Evolutionary conservation across 1,140 invertebrate genomes (phyloP).

Genomic region (Mya arenaria): DNA sequence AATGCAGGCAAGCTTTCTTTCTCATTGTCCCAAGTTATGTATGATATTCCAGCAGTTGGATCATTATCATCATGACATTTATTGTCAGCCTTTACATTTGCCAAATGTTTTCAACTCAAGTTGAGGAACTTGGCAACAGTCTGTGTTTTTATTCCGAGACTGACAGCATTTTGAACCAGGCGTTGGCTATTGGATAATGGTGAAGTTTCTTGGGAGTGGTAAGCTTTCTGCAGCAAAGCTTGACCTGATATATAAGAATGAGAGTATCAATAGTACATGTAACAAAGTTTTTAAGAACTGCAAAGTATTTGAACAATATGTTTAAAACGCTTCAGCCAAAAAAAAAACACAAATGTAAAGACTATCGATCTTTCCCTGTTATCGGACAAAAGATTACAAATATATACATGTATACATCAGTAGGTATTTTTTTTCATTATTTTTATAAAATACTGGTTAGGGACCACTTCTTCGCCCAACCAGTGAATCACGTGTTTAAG

Average conservation of each 20-base stretch:
- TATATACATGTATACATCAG: no score
- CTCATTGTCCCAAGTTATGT: conserved; percentile 62
- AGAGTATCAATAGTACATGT: no score
- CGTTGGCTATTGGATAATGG: conserved; percentile 29
- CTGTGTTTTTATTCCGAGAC: conserved; percentile 60
- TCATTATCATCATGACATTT: conserved; percentile 26
- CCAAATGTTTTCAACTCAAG: conserved; percentile 43
- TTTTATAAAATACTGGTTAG: no score
- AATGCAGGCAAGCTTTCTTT: conserved; percentile 54
- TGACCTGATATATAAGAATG: conserved; percentile 61
- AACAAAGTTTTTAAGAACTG: no score
- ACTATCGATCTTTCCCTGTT: no score
- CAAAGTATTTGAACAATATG: no score
- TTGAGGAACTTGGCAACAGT: conserved; percentile 55
- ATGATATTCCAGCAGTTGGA: conserved; percentile 56
- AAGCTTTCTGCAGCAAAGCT: conserved; percentile 63
- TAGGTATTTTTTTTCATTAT: no score
- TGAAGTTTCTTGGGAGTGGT: conserved; percentile 10
- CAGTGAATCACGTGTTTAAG: no score
- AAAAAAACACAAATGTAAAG: no score
- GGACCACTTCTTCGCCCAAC: no score
- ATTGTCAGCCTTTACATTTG: conserved; percentile 23
- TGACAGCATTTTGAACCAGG: conserved; percentile 58
- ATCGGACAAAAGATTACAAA: no score
- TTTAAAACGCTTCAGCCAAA: no score